These are phyloP conservation scores for Drosophila colorata DNA, from an alignment of 2,888 invertebrate species.

Conservation along the genomic window DNA sequence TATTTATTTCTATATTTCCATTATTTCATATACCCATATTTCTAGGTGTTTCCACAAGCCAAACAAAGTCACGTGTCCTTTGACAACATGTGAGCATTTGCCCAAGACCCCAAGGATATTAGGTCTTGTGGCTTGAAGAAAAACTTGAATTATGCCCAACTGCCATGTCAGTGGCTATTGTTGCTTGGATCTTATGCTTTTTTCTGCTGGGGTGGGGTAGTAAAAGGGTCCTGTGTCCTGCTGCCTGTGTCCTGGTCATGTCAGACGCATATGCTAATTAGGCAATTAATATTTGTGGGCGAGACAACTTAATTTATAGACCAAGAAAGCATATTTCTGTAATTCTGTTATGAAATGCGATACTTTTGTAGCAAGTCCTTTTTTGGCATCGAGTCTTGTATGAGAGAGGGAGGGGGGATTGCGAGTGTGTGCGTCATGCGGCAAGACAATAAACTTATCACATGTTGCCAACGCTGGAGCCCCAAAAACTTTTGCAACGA, in stretches of 20 bases:
- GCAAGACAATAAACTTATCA: constrained; percentile 81
- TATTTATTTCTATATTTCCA: constrained; percentile 1
- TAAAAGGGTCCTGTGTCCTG: constrained; percentile 31
- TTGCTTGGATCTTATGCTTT: constrained; percentile 18
- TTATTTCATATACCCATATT: background rate
- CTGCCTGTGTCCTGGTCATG: constrained; percentile 53
- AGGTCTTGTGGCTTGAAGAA: constrained; percentile 23
- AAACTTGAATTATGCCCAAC: constrained; percentile 18
- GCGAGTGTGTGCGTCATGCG: constrained; percentile 59
- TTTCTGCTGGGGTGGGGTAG: background rate
- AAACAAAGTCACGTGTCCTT: constrained; percentile 71
- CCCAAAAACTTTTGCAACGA: constrained; percentile 66
- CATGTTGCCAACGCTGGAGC: constrained; percentile 62
- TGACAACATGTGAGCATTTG: constrained; percentile 58
- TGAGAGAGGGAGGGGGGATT: background rate
- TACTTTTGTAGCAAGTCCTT: constrained; percentile 56
- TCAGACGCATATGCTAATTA: constrained; percentile 85
- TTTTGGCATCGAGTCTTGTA: constrained; percentile 21
- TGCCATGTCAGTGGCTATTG: constrained; percentile 32
- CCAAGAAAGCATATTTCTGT: constrained; percentile 69
- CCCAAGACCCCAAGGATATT: constrained; percentile 20
- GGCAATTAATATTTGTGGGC: constrained; percentile 85
- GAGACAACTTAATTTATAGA: constrained; percentile 82
- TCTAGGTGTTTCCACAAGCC: constrained; percentile 43
- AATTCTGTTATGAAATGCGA: constrained; percentile 63